Evolutionary conservation across 2,888 invertebrate species (phyloP), one percentile per base, ranked within the genome.

Genomic region (Drosophila gaucha): DNA sequence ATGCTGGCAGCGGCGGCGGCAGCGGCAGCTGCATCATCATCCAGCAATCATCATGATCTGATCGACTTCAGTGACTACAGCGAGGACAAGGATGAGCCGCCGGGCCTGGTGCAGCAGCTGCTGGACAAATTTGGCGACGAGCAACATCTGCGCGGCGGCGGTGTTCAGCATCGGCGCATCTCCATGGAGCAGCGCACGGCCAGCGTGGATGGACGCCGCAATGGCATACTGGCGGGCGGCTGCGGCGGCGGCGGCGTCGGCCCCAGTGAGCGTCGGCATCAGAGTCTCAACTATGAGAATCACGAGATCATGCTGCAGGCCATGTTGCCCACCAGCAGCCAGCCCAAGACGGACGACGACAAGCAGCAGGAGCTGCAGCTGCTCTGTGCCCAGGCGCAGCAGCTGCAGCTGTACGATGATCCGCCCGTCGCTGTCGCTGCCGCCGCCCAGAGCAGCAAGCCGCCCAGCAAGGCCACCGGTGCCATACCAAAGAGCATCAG

Each of bases 401-500:
- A 89, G 38, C 31, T 91, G 22, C 82, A 78, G 55, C 69, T 92
- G 24, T 85, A 83, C 31, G 85, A 65, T 12, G 52, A 46, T 18
- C 51, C 20, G 0, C 31, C 66, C 1, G 38, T 20, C 28, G 20
- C 33, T 2, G 50, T 30, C 47, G 10, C 14, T 3, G 22, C 14
- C 3, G 39, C 31, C 43, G 9, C 20, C 39, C 6, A 54, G 2
- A 16, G 36, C 28, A 94, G 93, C n/a, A n/a, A n/a, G n/a, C n/a
- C n/a, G 75, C 92, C 93, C 0, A 92, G 90, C 3, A 93, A 93
- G 18, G 95, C 95, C 0, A 96, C 96, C 0, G 97, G 97, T 0
- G 96, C 97, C 1, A 97, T 97, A 85, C 97, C 97, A 1, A 97
- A 97, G 92, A 97, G 97, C 87, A 97, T 97, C 80, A 97, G 96